These are phyloP conservation scores for Tenrec ecaudatus DNA, from an alignment of 2,113 vertebrate genomes.

Conservation along the genomic window DNA sequence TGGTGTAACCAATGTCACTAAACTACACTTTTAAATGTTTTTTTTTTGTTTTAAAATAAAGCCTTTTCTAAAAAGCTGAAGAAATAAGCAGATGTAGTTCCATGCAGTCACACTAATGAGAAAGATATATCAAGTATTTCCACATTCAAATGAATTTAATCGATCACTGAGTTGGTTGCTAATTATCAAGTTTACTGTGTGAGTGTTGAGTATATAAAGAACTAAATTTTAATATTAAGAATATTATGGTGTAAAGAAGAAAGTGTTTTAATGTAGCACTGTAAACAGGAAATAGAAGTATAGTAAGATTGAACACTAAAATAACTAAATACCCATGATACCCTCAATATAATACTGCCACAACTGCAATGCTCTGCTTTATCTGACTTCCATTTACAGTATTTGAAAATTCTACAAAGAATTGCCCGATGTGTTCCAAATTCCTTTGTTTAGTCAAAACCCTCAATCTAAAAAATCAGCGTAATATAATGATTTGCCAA, in stretches of 20 bases:
- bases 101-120: neutral
- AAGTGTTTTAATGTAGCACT: neutral
- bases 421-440: neutral
- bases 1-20: neutral
- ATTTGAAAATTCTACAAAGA: neutral
- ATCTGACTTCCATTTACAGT: neutral
- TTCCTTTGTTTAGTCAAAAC: slow-evolving; percentile 27
- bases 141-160: neutral
- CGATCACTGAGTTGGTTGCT: neutral
- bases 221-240: slow-evolving; percentile 40
- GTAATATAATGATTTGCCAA: slow-evolving; percentile 27
- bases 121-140: neutral
- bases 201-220: neutral
- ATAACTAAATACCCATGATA: slow-evolving; percentile 19
- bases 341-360: neutral
- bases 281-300: slow-evolving; percentile 24
- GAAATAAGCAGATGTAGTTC: neutral
- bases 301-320: neutral
- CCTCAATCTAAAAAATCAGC: slow-evolving; percentile 31
- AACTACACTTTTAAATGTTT: neutral
- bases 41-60: no score
- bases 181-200: neutral
- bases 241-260: slow-evolving; percentile 18
- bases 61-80: neutral
- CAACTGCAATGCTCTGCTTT: neutral